A percentile compares a stretch with the other conserved stretches of the same genome.
phyloP scores from a whole-genome alignment of 2,797 vertebrate species.

The Arctocebus calabarensis region DNA sequence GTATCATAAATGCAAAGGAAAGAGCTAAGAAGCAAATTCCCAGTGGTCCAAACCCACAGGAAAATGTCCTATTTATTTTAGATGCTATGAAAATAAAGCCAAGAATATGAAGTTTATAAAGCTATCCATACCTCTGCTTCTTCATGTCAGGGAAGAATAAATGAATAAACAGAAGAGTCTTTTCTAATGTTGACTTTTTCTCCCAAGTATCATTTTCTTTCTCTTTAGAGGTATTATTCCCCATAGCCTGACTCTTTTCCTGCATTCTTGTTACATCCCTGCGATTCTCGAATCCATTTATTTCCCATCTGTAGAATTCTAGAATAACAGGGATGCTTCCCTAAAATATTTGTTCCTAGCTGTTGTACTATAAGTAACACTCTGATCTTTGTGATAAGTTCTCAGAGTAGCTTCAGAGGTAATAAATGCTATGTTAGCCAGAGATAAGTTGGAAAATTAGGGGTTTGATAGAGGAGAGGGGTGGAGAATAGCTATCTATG shows the following conservation, averaged over 20 bases:
- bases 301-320: slow-evolving; percentile 65
- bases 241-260: slow-evolving; percentile 59
- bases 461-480: background rate
- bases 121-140: background rate
- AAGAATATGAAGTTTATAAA: slow-evolving; percentile 34
- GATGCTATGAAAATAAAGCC: slow-evolving; percentile 53
- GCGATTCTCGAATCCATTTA: slow-evolving; percentile 66
- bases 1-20: slow-evolving; percentile 36
- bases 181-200: slow-evolving; percentile 67
- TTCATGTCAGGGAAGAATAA: background rate
- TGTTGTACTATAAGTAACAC: slow-evolving; percentile 24
- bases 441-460: background rate
- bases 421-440: slow-evolving; percentile 22
- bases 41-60: slow-evolving; percentile 6
- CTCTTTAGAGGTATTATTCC: slow-evolving; percentile 64
- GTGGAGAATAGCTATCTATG: background rate
- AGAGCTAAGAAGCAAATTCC: slow-evolving; percentile 49
- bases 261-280: slow-evolving; percentile 46
- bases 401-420: background rate
- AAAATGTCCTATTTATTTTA: slow-evolving; percentile 54
- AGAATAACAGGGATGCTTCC: slow-evolving; percentile 38
- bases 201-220: slow-evolving; percentile 56
- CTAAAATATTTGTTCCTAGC: slow-evolving; percentile 41
- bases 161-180: slow-evolving; percentile 20
- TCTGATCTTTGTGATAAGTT: slow-evolving; percentile 17